A percentile compares a stretch with the other conserved stretches of the same genome.
These are phyloP conservation scores for rabbit (Oryctolagus cuniculus) DNA, from an alignment of 2,113 vertebrate genomes.

Conservation along the genomic window DNA sequence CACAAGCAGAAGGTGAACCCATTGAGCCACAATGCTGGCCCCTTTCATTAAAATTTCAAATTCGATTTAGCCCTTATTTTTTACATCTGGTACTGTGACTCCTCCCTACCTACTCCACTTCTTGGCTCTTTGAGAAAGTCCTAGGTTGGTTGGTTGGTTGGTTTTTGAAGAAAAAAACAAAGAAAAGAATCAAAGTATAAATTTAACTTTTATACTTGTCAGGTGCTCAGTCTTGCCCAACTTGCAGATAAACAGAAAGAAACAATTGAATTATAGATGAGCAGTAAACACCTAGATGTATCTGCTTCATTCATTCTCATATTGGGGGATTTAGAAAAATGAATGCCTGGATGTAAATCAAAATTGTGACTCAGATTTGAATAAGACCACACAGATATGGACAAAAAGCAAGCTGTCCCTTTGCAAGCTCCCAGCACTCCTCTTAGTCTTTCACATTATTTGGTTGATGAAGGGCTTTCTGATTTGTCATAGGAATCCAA, in stretches of 20 bases:
- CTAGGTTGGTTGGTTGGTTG: not conserved
- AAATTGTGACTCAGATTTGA: not conserved
- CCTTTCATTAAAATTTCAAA: not conserved
- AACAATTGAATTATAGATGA: not conserved
- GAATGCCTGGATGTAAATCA: not conserved
- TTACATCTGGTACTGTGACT: not conserved
- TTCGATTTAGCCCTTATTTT: not conserved
- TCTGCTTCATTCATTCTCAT: not conserved
- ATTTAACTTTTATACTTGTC: not conserved
- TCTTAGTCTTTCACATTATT: rapidly evolving
- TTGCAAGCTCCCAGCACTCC: not conserved
- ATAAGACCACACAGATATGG: not conserved
- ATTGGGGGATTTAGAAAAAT: not conserved
- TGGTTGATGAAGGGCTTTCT: rapidly evolving
- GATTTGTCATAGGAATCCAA: rapidly evolving
- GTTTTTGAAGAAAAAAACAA: not conserved
- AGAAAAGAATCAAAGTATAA: not conserved
- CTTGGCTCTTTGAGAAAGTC: not conserved
- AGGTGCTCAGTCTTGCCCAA: not conserved
- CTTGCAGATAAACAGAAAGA: not conserved
- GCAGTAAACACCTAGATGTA: rapidly evolving
- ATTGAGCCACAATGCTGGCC: no score
- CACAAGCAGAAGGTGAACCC: no score
- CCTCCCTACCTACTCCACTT: not conserved
- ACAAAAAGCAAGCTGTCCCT: not conserved